These are phyloP conservation scores for Istiophorus platypterus DNA, from an alignment of 2,113 vertebrate species.

Conservation along the genomic window DNA sequence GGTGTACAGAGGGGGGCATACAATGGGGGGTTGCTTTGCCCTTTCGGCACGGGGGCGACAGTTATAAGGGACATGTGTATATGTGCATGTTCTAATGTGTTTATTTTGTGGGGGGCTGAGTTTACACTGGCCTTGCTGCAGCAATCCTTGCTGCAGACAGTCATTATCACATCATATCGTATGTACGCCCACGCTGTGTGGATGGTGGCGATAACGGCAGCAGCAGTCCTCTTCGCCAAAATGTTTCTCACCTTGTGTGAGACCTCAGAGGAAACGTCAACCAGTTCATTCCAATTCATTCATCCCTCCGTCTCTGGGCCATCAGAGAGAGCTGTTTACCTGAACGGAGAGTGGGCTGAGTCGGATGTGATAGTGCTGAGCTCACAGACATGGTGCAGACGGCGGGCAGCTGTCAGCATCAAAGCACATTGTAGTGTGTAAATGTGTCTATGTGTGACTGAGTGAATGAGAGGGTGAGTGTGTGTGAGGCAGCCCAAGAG, in stretches of 20 bases:
- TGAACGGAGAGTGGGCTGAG: conserved; percentile 45
- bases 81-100: conserved; percentile 59
- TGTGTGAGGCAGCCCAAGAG: not conserved
- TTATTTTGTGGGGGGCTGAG: conserved; percentile 62
- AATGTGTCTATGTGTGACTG: conserved; percentile 31
- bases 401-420: conserved; percentile 68
- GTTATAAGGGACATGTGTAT: conserved; percentile 42
- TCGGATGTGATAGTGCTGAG: conserved; percentile 58
- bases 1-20: conserved; percentile 5
- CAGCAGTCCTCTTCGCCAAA: conserved; percentile 8
- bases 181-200: conserved; percentile 17
- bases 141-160: conserved; percentile 51
- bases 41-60: conserved; percentile 17
- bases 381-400: conserved; percentile 71
- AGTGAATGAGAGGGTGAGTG: not conserved
- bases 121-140: conserved; percentile 62
- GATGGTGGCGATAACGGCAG: conserved; percentile 45
- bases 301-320: conserved; percentile 44
- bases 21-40: conserved; percentile 21
- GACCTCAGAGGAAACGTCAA: not conserved
- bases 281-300: conserved; percentile 42
- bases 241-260: conserved; percentile 21
- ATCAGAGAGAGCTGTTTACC: conserved; percentile 54
- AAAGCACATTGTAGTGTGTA: conserved; percentile 58
- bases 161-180: conserved; percentile 65